Evolutionary conservation across 2,113 vertebrate genomes (phyloP).

Genomic region (Lampris incognitus): DNA sequence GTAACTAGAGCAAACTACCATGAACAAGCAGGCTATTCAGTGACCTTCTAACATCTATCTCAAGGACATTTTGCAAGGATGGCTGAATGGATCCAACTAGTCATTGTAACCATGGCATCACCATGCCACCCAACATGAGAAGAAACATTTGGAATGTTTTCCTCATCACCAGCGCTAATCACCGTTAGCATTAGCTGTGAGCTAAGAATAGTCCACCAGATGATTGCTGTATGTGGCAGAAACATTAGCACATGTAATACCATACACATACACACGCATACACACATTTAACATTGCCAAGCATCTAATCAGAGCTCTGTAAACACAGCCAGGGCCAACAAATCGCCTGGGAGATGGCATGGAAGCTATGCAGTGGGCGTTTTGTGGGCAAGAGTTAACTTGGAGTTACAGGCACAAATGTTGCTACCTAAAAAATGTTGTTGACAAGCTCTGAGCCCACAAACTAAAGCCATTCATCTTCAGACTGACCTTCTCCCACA

Average conservation of each 20-base stretch:
- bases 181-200: constrained; percentile 45
- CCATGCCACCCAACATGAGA: constrained; percentile 37
- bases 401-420: constrained; percentile 47
- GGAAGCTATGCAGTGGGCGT: constrained; percentile 53
- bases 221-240: constrained; percentile 50
- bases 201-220: constrained; percentile 75
- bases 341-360: constrained; percentile 57
- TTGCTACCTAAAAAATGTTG: constrained; percentile 65
- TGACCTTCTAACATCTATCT: too few species aligned
- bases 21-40: too few species aligned
- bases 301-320: constrained; percentile 65
- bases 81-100: not conserved
- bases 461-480: constrained; percentile 36
- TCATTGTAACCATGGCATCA: constrained; percentile 30
- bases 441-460: constrained; percentile 49
- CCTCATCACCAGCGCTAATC: constrained; percentile 61
- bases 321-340: constrained; percentile 57
- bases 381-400: constrained; percentile 38
- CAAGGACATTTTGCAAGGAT: too few species aligned
- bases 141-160: constrained; percentile 56
- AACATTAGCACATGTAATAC: constrained; percentile 69
- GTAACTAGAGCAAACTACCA: too few species aligned
- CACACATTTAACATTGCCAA: constrained; percentile 66
- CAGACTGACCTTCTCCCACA: constrained; percentile 31
- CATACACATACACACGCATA: constrained; percentile 8